These are phyloP conservation scores for Vicugna pacos DNA, from an alignment of 2,113 vertebrate genomes.

Conservation along the genomic window DNA sequence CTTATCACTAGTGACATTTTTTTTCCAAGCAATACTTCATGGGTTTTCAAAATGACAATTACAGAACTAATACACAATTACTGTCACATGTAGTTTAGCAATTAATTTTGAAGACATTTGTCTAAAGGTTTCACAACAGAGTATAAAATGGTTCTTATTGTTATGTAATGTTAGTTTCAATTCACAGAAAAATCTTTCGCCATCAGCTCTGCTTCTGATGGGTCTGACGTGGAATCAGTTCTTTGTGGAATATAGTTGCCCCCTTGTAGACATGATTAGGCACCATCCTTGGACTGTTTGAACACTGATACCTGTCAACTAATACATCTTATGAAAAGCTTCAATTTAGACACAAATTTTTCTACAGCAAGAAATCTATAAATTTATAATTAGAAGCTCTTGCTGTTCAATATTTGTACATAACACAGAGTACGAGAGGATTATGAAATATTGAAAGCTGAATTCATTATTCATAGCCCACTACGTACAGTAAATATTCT, in stretches of 20 bases:
- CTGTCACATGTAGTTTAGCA: constrained; percentile 89
- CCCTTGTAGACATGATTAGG: constrained; percentile 63
- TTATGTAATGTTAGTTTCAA: constrained; percentile 83
- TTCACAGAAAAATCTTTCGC: constrained; percentile 65
- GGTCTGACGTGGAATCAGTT: neutral
- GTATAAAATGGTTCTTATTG: constrained; percentile 86
- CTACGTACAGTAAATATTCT: constrained; percentile 90
- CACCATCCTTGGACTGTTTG: constrained; percentile 69
- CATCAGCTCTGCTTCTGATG: constrained; percentile 45
- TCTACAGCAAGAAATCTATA: constrained; percentile 87
- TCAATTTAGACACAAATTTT: constrained; percentile 84
- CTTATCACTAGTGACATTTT: constrained; percentile 89
- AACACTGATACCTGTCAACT: constrained; percentile 83
- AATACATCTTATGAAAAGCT: constrained; percentile 85
- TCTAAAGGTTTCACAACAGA: constrained; percentile 86
- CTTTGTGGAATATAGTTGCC: constrained; percentile 48
- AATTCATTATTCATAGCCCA: constrained; percentile 95
- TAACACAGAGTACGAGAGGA: constrained; percentile 91
- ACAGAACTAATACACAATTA: constrained; percentile 90
- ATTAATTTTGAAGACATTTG: constrained; percentile 89
- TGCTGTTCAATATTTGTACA: constrained; percentile 96
- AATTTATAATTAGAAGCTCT: constrained; percentile 88
- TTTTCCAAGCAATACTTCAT: constrained; percentile 88
- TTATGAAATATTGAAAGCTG: constrained; percentile 92
- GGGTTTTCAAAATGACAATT: constrained; percentile 90